Base-by-base conservation (phyloP, 2,888 invertebrate species). In the Platerodrilus igneus region DNA sequence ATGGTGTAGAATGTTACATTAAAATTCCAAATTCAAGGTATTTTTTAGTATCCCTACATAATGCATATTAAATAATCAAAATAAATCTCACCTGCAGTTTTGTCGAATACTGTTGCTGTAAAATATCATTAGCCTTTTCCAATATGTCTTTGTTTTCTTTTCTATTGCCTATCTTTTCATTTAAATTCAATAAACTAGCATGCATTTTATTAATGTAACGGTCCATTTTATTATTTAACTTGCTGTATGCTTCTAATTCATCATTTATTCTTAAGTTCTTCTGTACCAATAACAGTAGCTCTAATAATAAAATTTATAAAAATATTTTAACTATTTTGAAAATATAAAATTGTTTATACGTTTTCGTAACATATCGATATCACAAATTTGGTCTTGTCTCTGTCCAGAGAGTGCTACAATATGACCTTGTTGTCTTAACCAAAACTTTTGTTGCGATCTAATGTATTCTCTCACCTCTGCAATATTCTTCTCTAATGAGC, bases 391-490 rank as follows among this genome's bases (percentile, higher is more conserved):
- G 45, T 73, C 70, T 51, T 81, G 80, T 43, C 85, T 73, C 50
- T 85, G 81, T 41, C 81, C 73, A 0, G 83, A 77, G 9, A 88
- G 64, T 45, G 74, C 72, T 2, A 87, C 78, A 38, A 85, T 77
- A 58, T 81, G 79, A 0, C 80, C 79, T 63, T 89, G 86, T 48
- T 83, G 76, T 30, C 85, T 75, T 47, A 89, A 67, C 89, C 89
- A 89, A 62, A 79, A 78, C 51, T 79, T 76, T 63, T 88, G 84
- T 53, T 80, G 63, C 30, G 72, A 67, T 52, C 81, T 77, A 9
- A 81, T 81, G 53, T 77, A 75, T 42, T 74, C 74, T 26, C 79
- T 77, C 2, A 76, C 64, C 13, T 75, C 68, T 25, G 73, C 73
- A 37, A 87, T 81, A 39, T 74, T 73, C 52, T 75, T 77, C 58